A percentile compares a stretch with the other conserved stretches of the same genome.
Evolutionary conservation across 2,113 vertebrate genomes (phyloP).

Genomic region (Salvelinus namaycush): DNA sequence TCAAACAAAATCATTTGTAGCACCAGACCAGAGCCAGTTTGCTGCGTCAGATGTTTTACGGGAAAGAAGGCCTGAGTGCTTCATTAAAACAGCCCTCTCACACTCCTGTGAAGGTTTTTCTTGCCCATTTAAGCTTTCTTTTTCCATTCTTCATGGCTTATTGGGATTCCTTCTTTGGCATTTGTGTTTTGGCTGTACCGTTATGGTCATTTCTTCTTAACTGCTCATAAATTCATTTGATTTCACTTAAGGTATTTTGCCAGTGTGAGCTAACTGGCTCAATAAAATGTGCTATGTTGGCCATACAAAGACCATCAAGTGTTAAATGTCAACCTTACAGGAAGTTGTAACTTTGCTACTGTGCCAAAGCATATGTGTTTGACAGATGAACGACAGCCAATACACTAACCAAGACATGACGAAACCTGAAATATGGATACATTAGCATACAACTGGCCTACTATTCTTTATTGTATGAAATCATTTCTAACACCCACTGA

Average conservation of each 20-base stretch:
- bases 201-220: constrained; percentile 50
- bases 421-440: background rate
- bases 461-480: background rate
- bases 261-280: background rate
- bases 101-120: constrained; percentile 19
- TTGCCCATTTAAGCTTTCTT: constrained; percentile 31
- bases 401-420: too few relatives aligned
- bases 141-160: constrained; percentile 47
- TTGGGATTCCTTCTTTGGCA: constrained; percentile 49
- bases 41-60: constrained; percentile 28
- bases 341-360: background rate
- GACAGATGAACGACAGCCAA: too few relatives aligned
- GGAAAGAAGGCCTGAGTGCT: constrained; percentile 26
- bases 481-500: background rate
- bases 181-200: constrained; percentile 53
- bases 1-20: background rate
- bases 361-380: background rate
- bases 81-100: constrained; percentile 19
- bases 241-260: background rate
- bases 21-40: background rate
- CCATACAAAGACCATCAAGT: background rate
- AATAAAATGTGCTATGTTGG: background rate
- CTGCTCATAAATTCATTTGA: constrained; percentile 20
- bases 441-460: background rate
- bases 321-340: background rate